phyloP scores from a whole-genome alignment of 2,113 vertebrate species.

The Cephalopterus ornatus region DNA sequence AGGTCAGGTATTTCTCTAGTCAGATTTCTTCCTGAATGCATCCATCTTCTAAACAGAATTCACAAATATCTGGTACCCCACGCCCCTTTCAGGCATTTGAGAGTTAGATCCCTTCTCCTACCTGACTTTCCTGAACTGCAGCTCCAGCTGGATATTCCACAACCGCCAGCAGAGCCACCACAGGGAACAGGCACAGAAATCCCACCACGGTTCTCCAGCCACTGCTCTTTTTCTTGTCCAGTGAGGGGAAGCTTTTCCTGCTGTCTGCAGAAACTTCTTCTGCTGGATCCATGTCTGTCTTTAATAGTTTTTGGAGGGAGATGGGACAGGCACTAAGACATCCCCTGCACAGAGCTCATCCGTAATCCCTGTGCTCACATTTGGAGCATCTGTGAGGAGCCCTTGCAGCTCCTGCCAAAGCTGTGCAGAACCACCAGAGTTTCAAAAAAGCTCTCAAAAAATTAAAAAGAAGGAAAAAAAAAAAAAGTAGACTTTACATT shows the following conservation, averaged over 20 bases:
- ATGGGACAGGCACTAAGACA: background rate
- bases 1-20: background rate
- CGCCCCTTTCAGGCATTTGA: background rate
- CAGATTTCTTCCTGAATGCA: background rate
- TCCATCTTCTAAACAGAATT: background rate
- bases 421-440: background rate
- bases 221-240: background rate
- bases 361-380: conserved; percentile 11
- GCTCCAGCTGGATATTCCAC: background rate
- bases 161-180: conserved; percentile 1
- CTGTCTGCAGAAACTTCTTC: background rate
- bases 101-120: background rate
- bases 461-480: background rate
- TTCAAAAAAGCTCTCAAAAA: background rate
- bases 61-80: background rate
- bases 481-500: conserved; percentile 52
- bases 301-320: background rate
- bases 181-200: background rate
- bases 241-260: background rate
- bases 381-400: background rate
- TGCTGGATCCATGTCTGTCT: background rate
- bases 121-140: background rate
- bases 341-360: background rate
- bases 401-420: background rate
- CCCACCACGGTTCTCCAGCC: background rate